Evolutionary conservation across 2,888 invertebrate species (phyloP).

Genomic region (Monoplex corrugatus): DNA sequence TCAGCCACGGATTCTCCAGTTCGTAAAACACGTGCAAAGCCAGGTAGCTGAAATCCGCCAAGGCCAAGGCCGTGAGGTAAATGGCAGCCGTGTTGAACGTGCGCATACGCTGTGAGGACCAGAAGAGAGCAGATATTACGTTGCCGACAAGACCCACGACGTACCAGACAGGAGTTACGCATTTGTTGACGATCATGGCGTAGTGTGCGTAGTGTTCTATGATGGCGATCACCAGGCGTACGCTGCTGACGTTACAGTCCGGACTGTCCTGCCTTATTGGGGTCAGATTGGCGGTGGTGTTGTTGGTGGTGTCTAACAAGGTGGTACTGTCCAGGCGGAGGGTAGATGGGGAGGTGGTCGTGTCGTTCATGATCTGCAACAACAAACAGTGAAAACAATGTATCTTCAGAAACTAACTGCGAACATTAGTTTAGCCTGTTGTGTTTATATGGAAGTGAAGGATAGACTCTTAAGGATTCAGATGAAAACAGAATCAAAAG

Average conservation of each 20-base stretch:
- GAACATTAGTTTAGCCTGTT: too few species aligned
- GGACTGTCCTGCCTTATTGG: background rate
- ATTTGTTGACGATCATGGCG: conserved; percentile 72
- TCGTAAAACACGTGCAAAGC: conserved; percentile 77
- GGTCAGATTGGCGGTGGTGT: background rate
- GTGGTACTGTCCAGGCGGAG: background rate
- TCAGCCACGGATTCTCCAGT: conserved; percentile 76
- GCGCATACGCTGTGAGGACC: conserved; percentile 76
- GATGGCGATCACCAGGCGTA: conserved; percentile 53
- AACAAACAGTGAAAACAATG: background rate
- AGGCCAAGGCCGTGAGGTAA: conserved; percentile 76
- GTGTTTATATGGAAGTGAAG: too few species aligned
- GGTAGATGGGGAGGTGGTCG: background rate
- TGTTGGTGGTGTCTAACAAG: background rate
- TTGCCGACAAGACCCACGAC: conserved; percentile 78
- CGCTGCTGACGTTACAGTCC: conserved; percentile 43
- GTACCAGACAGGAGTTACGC: conserved; percentile 78
- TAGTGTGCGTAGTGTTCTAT: conserved; percentile 62
- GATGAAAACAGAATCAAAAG: background rate
- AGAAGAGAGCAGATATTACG: conserved; percentile 75
- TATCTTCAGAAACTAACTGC: too few species aligned
- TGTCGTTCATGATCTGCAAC: conserved; percentile 1
- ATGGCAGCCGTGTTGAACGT: conserved; percentile 77
- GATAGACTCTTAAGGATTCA: background rate
- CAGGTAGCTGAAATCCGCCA: conserved; percentile 75